Evolutionary conservation across 1,140 invertebrate genomes (phyloP), one percentile per base, ranked within the genome.

Genomic region (Danaus plexippus): DNA sequence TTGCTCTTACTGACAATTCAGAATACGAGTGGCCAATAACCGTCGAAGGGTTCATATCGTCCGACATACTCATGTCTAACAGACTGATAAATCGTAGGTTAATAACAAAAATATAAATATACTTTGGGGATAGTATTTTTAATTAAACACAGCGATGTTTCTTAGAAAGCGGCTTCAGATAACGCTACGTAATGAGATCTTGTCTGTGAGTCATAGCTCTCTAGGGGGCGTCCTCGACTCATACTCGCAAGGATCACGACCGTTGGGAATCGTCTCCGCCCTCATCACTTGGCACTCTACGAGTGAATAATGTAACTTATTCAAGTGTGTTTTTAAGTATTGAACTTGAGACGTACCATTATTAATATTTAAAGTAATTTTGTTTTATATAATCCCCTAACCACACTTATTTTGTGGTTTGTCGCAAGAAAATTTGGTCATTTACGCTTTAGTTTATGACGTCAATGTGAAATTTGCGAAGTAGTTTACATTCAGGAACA

Each of bases 11-110:
- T 63, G 66, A 63, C 69, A 68, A 73, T 74, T 74, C 70, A 68
- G 64, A 60, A 66, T 73, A 77, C 74, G 71, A 84, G 77, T 77
- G 75, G 77, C 63, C 75, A 84, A 84, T 84, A 84, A 74, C 75
- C 67, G 68, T 63, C 71, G 65, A 67, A 75, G 67, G 58, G 68
- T 75, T 78, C 73, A 76, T 81, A 76, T 78, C 69, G 69, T 61
- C 52, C 59, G 47, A 60, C 56, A 53, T 57, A 52, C 40, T 32
- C 22, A 52, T 47, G 51, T 42, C 44, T 55, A 58, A 53, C 59
- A 45, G 51, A 55, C 57, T 51, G 43, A 45, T 42, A 47, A 43
- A 48, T 54, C 46, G 51, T 49, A 49, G 49, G 43, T 56, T 57
- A 53, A 62, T 62, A 62, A 57, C 49, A 57, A 62, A 32, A 32